These are phyloP conservation scores for Penelope pileata DNA, from an alignment of 2,113 vertebrate genomes.

Conservation along the genomic window DNA sequence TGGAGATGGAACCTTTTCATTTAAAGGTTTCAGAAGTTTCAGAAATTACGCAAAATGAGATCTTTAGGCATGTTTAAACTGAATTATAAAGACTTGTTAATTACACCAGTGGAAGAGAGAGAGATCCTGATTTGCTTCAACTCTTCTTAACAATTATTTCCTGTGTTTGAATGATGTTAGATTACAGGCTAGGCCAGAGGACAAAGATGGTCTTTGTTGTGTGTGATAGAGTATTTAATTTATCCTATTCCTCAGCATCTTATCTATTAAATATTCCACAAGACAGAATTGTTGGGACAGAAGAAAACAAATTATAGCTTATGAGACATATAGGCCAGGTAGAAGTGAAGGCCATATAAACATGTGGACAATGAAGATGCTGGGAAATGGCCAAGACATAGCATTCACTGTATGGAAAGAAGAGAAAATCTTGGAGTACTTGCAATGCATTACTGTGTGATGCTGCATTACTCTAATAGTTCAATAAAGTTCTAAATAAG, in stretches of 20 bases:
- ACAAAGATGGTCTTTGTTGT: background rate
- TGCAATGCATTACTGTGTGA: background rate
- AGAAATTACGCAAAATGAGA: constrained; percentile 11
- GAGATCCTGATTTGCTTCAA: background rate
- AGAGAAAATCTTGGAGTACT: background rate
- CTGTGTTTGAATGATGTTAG: background rate
- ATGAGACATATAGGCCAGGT: background rate
- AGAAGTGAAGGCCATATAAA: background rate
- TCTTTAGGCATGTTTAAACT: background rate
- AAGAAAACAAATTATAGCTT: background rate
- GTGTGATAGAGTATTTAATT: background rate
- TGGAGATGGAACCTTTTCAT: background rate
- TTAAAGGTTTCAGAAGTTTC: background rate
- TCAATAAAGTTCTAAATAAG: background rate
- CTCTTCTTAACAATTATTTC: background rate
- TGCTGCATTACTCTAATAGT: too few relatives aligned
- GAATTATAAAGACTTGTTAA: background rate
- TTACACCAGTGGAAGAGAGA: background rate
- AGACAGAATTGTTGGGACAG: background rate
- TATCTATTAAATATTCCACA: background rate
- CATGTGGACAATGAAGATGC: background rate
- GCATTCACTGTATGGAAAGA: background rate
- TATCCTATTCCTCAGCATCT: background rate
- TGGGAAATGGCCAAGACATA: background rate
- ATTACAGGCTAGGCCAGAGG: background rate